Conservation (phyloP, 2,797 vertebrate species). For the Ambastaia sidthimunki region DNA sequence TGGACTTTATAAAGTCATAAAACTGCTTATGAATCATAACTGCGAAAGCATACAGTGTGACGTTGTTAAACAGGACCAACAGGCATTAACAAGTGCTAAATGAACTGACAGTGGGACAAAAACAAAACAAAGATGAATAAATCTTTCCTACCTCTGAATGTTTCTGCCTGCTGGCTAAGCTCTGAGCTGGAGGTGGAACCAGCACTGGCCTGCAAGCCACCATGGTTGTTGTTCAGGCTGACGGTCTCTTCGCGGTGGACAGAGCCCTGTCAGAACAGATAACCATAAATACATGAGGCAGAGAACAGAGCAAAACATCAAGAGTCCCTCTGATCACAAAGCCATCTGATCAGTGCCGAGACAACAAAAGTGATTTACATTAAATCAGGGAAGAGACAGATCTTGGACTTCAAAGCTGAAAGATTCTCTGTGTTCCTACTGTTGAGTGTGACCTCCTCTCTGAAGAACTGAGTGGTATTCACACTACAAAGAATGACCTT, state of each 20-base stretch:
- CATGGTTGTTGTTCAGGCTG: slow-evolving; percentile 89
- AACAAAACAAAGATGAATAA: not conserved
- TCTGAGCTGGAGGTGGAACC: slow-evolving; percentile 88
- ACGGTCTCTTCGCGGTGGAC: slow-evolving; percentile 87
- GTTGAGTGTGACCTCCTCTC: slow-evolving; percentile 56
- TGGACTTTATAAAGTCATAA: no score
- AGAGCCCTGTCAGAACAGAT: slow-evolving; percentile 81
- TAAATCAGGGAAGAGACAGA: slow-evolving; percentile 50
- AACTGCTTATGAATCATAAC: not conserved
- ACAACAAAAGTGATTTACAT: slow-evolving; percentile 57
- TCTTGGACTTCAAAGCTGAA: slow-evolving; percentile 54
- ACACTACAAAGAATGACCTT: slow-evolving; percentile 57
- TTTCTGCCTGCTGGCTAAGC: slow-evolving; percentile 87
- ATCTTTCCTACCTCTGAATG: slow-evolving; percentile 85
- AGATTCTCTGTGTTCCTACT: slow-evolving; percentile 57
- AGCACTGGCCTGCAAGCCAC: slow-evolving; percentile 81
- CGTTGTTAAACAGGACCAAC: not conserved
- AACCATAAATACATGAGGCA: slow-evolving; percentile 43
- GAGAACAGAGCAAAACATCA: slow-evolving; percentile 58
- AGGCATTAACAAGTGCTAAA: not conserved
- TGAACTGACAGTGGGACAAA: not conserved
- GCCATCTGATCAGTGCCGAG: slow-evolving; percentile 45
- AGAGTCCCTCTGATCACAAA: slow-evolving; percentile 55
- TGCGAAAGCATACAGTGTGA: no score
- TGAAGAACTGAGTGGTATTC: slow-evolving; percentile 51